Conservation (phyloP, 2,113 vertebrate species). For the Meriones unguiculatus region DNA sequence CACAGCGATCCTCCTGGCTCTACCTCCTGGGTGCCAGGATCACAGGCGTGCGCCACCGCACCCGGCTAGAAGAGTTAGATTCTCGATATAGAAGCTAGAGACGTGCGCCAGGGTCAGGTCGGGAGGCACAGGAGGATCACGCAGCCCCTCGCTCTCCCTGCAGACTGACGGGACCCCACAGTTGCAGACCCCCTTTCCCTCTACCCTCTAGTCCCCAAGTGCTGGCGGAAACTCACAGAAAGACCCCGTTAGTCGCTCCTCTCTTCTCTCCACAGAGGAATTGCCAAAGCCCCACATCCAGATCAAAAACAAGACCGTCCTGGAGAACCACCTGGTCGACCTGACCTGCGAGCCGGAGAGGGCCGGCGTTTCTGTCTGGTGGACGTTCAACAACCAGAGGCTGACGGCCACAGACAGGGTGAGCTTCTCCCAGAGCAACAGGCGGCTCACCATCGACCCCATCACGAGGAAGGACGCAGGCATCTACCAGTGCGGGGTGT, state of each 20-base stretch:
- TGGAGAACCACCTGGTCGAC: background rate
- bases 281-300: background rate
- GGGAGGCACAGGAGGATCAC: background rate
- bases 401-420: background rate
- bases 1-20: too few species aligned
- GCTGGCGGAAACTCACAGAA: background rate
- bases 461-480: background rate
- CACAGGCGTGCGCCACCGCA: too few species aligned
- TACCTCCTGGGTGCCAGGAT: too few species aligned
- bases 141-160: background rate
- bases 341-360: constrained; percentile 2
- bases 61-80: too few species aligned
- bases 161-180: background rate
- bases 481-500: background rate
- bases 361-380: background rate
- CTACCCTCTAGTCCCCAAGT: background rate
- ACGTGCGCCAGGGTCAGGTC: background rate
- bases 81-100: background rate
- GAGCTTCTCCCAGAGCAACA: background rate
- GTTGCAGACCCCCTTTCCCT: background rate
- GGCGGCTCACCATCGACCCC: background rate
- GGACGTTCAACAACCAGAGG: background rate
- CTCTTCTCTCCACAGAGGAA: background rate
- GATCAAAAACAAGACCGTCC: background rate
- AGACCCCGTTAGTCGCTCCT: background rate